Percentiles rank a stretch among this genome's conserved stretches.
Conservation (phyloP, 1,140 invertebrate genomes). For the Bombus consobrinus region DNA sequence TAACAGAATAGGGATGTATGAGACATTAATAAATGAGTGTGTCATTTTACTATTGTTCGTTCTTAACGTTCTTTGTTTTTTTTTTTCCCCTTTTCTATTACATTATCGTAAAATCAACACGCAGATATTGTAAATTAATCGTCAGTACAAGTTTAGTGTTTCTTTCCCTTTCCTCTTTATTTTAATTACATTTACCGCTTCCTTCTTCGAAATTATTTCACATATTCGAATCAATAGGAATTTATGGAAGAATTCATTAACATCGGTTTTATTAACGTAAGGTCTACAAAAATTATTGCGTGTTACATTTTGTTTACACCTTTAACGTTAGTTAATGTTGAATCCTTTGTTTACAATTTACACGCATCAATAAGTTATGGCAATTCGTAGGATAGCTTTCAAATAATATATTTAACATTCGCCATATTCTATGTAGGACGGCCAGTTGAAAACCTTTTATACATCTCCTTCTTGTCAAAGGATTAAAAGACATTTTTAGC, state of each 20-base stretch:
- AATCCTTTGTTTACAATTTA: constrained; percentile 41
- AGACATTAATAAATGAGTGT: background rate
- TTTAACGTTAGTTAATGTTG: constrained; percentile 16
- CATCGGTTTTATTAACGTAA: constrained; percentile 53
- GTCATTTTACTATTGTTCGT: background rate
- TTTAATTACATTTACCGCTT: background rate
- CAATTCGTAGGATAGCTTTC: constrained; percentile 37
- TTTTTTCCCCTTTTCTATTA: background rate
- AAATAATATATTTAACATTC: constrained; percentile 51
- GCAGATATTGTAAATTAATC: constrained; percentile 21
- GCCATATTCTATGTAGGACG: constrained; percentile 58
- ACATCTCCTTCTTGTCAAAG: constrained; percentile 36
- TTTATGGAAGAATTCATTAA: constrained; percentile 36
- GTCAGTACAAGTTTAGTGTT: constrained; percentile 8
- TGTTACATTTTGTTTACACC: constrained; percentile 42
- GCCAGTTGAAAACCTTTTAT: constrained; percentile 55
- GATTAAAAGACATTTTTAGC: constrained; percentile 21
- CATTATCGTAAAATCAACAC: constrained; percentile 28
- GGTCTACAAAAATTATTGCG: constrained; percentile 53
- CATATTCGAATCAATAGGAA: constrained; percentile 24
- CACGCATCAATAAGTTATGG: constrained; percentile 35
- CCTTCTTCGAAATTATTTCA: constrained; percentile 5
- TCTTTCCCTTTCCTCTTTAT: background rate
- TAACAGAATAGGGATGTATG: constrained; percentile 5
- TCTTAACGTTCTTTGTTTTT: background rate